These are phyloP conservation scores for Hydractinia symbiolongicarpus DNA, from an alignment of 30 jellyfish, hydroid and myxozoan species.

Conservation along the genomic window DNA sequence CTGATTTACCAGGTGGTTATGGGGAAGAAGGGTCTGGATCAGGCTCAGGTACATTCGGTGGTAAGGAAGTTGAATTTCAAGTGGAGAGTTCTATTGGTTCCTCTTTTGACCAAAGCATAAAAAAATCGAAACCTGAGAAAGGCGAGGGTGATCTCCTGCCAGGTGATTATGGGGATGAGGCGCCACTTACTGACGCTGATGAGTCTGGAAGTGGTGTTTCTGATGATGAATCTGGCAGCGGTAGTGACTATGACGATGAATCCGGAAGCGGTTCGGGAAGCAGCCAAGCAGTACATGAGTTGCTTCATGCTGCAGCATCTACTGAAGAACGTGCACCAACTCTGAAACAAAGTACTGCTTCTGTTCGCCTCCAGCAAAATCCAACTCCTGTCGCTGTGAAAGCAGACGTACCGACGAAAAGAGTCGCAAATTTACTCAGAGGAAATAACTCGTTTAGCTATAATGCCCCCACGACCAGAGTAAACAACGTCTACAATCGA, in stretches of 20 bases:
- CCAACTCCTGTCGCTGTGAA: too few species aligned
- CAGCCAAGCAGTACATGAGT: conserved; percentile 22
- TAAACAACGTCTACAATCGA: too few species aligned
- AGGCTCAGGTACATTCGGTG: conserved; percentile 42
- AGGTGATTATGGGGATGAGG: conserved; percentile 54
- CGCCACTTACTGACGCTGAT: conserved; percentile 12
- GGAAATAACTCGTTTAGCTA: too few species aligned
- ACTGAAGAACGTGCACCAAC: neutral
- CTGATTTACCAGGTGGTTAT: conserved; percentile 29
- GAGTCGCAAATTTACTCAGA: too few species aligned
- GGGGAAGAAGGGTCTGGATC: conserved; percentile 44
- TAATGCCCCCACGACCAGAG: too few species aligned
- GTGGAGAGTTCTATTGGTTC: conserved; percentile 93
- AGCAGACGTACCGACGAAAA: too few species aligned
- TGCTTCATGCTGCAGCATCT: conserved; percentile 17
- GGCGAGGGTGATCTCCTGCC: conserved; percentile 26
- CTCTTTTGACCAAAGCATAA: conserved; percentile 87
- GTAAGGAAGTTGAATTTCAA: conserved; percentile 81
- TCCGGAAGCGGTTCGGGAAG: conserved; percentile 28
- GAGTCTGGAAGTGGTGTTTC: conserved; percentile 8
- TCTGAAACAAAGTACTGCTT: neutral
- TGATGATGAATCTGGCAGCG: conserved; percentile 15
- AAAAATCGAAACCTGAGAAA: conserved; percentile 14
- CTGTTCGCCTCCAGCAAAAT: neutral
- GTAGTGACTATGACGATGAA: conserved; percentile 11